phyloP scores from a whole-genome alignment of 2,888 invertebrate genomes.

The Tenthredo distinguenda region DNA sequence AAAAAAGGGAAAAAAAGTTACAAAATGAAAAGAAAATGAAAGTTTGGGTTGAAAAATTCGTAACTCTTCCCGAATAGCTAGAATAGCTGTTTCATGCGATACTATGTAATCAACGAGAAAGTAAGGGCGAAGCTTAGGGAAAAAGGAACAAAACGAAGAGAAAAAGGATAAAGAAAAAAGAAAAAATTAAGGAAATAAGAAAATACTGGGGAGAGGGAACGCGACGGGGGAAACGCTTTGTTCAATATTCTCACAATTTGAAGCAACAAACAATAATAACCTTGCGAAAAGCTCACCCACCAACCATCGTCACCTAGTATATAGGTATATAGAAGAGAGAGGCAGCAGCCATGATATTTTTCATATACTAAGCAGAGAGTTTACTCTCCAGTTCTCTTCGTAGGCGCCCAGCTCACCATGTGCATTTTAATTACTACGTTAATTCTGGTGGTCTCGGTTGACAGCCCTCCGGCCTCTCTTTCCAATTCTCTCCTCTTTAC shows the following conservation, averaged over 20 bases:
- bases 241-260: neutral
- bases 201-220: neutral
- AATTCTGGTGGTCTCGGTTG: constrained; percentile 30
- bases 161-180: neutral
- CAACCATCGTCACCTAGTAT: neutral
- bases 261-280: neutral
- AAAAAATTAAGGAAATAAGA: neutral
- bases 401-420: constrained; percentile 65
- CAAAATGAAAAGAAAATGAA: neutral
- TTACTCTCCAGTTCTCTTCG: neutral
- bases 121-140: neutral
- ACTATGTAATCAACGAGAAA: neutral
- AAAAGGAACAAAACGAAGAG: neutral
- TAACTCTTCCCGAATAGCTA: no score
- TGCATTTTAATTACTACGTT: constrained; percentile 74
- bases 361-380: neutral
- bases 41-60: no score
- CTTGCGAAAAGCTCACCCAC: neutral
- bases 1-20: neutral
- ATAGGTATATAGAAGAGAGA: neutral
- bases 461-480: constrained; percentile 9
- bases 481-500: neutral
- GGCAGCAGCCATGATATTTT: neutral
- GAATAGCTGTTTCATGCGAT: neutral
- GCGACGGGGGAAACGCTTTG: neutral